Evolutionary conservation across 2,797 vertebrate species (phyloP).

Genomic region (Enoplosus armatus): DNA sequence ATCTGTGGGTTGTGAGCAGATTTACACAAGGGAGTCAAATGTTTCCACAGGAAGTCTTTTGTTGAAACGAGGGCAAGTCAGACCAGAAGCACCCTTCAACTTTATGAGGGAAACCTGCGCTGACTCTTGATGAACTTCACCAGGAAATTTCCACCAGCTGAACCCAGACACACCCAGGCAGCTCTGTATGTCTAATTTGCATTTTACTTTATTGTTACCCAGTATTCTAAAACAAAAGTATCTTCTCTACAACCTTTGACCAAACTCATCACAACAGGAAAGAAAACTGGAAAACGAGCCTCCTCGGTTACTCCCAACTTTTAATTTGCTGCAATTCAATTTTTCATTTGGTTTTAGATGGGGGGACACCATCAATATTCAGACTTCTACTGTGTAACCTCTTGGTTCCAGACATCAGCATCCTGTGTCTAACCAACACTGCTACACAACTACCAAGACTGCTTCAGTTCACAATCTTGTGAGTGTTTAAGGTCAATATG

Average conservation of each 20-base stretch:
- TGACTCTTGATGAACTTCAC: conserved; percentile 32
- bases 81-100: conserved; percentile 27
- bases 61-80: conserved; percentile 13
- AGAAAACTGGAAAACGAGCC: not conserved
- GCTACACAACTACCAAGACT: too few species aligned
- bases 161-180: not conserved
- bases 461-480: not conserved
- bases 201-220: not conserved
- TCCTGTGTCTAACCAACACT: not conserved
- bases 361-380: not conserved
- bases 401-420: not conserved
- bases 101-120: conserved; percentile 34
- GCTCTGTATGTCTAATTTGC: not conserved
- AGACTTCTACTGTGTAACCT: not conserved
- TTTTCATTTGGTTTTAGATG: too few species aligned
- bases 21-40: conserved; percentile 42
- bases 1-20: conserved; percentile 42
- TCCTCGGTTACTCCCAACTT: not conserved
- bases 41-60: conserved; percentile 71
- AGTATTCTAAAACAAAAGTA: not conserved
- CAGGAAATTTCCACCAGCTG: conserved; percentile 46
- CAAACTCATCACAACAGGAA: not conserved
- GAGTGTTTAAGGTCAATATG: not conserved
- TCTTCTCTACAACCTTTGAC: not conserved
- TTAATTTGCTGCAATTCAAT: not conserved